Evolutionary conservation across 2,888 invertebrate genomes (phyloP), one percentile per base, ranked within the genome.

Genomic region (Platerodrilus igneus): DNA sequence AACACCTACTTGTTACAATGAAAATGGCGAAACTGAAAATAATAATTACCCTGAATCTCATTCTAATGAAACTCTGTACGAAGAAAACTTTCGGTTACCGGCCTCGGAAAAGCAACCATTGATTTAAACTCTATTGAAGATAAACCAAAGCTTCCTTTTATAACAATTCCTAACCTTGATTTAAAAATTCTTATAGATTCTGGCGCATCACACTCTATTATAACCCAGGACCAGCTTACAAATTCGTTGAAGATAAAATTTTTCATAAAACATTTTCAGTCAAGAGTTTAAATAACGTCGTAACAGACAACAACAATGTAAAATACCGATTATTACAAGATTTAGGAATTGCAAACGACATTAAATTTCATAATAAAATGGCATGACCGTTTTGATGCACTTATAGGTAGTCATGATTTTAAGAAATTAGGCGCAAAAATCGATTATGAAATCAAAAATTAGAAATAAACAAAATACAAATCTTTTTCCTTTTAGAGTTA

Each of bases 91-190:
- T 43, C 31, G 2, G 4, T 19, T 22, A 44, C 15, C 2, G 19
- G 40, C 37, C 34, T 41, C 37, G 22, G 22, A 42, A 38, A 8
- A 7, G 32, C 16, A 21, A 29, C 20, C 13, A 7, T 37, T 19
- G 41, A 45, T 18, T 16, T 45, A 23, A 45, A 45, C 19, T 28
- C 32, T n/a, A 10, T 37, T n/a, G 28, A 3, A 6, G 32, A 14
- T 32, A 39, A 42, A 35, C 41, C 46, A 4, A 42, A 39, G 28
- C 32, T 37, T 37, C 45, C 45, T 3, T 41, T 41, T 18, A 37
- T 39, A 4, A 26, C 27, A 1, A 37, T 44, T 5, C 36, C 41
- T 1, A 20, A 15, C 3, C 14, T 44, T 14, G 26, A 37, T 18
- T 13, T 47, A 10, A 42, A 37, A 39, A 31, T 40, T 19, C 28